phyloP scores from a whole-genome alignment of 2,888 invertebrate genomes.

The Hedya salicella region DNA sequence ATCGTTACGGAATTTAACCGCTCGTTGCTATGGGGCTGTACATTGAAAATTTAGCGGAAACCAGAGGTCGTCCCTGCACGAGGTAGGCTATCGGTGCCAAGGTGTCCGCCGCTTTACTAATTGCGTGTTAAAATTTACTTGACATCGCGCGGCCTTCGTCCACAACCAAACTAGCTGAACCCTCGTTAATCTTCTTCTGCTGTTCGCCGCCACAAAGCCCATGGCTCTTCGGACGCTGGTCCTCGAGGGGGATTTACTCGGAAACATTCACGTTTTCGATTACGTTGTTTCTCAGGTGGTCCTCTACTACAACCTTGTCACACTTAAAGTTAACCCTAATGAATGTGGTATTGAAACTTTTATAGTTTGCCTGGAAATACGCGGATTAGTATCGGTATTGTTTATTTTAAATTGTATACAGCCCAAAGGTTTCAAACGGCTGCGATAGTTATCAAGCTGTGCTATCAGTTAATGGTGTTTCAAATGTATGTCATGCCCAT shows the following conservation, averaged over 20 bases:
- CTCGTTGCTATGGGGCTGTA: constrained; percentile 51
- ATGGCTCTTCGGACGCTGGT: constrained; percentile 57
- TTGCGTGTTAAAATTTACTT: constrained; percentile 83
- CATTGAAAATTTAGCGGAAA: constrained; percentile 46
- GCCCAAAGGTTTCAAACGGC: constrained; percentile 18
- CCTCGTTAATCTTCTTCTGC: constrained; percentile 50
- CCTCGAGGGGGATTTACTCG: constrained; percentile 63
- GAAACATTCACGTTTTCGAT: constrained; percentile 64
- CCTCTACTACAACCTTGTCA: constrained; percentile 77
- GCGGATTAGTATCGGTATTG: constrained; percentile 21
- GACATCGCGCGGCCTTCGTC: constrained; percentile 78
- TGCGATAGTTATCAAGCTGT: constrained; percentile 24
- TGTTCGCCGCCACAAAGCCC: constrained; percentile 55
- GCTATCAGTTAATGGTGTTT: constrained; percentile 64
- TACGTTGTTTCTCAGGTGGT: constrained; percentile 75
- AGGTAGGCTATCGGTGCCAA: constrained; percentile 75
- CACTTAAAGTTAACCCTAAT: constrained; percentile 61
- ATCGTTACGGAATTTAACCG: constrained; percentile 52
- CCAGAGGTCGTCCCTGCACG: constrained; percentile 64
- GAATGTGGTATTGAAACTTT: constrained; percentile 28
- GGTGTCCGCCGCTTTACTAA: constrained; percentile 75
- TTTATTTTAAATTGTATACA: constrained; percentile 16
- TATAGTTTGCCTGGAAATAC: constrained; percentile 26
- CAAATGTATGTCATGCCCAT: constrained; percentile 78
- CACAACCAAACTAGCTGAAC: constrained; percentile 60